Evolutionary conservation across 2,888 invertebrate species (phyloP).

Genomic region (Drosophila macrospina): DNA sequence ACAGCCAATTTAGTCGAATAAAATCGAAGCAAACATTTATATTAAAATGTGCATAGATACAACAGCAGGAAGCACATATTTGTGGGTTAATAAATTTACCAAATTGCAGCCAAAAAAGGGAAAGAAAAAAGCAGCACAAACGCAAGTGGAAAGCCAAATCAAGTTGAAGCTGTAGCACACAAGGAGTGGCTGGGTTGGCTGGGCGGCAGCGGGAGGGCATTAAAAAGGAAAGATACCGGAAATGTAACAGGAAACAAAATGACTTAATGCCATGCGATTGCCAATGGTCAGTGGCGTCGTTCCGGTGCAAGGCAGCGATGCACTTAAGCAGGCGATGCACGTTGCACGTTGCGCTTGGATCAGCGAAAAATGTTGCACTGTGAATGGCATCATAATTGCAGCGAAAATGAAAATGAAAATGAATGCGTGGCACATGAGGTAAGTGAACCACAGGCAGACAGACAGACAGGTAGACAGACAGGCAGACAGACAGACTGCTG

Average conservation of each 20-base stretch:
- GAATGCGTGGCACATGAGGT: slow-evolving; percentile 36
- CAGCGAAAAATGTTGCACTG: slow-evolving; percentile 41
- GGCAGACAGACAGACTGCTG: too few species aligned
- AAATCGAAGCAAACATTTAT: background rate
- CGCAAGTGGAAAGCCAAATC: slow-evolving; percentile 8
- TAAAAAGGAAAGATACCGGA: slow-evolving; percentile 49
- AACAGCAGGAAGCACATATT: slow-evolving; percentile 1
- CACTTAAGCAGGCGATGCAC: slow-evolving; percentile 46
- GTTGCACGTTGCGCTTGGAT: slow-evolving; percentile 48
- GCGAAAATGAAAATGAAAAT: slow-evolving; percentile 35
- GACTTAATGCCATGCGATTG: slow-evolving; percentile 59
- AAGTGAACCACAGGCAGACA: slow-evolving; percentile 6
- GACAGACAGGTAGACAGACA: background rate
- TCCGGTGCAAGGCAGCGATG: slow-evolving; percentile 31
- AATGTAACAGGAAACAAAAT: slow-evolving; percentile 62
- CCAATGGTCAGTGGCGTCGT: slow-evolving; percentile 26
- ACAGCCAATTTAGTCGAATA: background rate
- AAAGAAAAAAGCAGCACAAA: background rate
- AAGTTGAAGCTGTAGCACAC: slow-evolving; percentile 8
- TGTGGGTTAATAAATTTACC: slow-evolving; percentile 12
- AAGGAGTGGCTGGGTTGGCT: background rate
- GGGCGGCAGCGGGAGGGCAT: background rate
- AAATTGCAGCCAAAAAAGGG: background rate
- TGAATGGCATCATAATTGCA: slow-evolving; percentile 62
- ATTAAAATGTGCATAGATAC: slow-evolving; percentile 1